Evolutionary conservation across 2,888 invertebrate genomes (phyloP).

Genomic region (Argyra leucocephala): DNA sequence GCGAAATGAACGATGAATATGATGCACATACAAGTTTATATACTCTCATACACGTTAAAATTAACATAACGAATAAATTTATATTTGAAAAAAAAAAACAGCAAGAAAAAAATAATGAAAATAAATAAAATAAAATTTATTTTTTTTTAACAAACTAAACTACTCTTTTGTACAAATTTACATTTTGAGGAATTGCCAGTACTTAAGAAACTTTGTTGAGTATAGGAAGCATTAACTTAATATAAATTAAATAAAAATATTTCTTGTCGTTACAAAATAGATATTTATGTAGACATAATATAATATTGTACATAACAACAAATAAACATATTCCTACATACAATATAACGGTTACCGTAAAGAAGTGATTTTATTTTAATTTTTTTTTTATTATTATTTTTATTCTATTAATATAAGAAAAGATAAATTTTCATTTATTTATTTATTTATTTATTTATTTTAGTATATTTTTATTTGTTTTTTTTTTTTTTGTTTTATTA

Average conservation of each 20-base stretch:
- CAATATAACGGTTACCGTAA: not conserved
- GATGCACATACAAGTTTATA: not conserved
- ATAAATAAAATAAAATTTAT: too few relatives aligned
- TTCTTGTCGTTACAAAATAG: not conserved
- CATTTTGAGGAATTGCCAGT: not conserved
- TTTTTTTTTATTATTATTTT: not conserved
- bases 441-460: not conserved
- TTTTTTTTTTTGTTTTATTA: not conserved
- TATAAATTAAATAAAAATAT: not conserved
- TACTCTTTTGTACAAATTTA: not conserved
- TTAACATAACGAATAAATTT: conserved; percentile 2
- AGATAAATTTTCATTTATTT: not conserved
- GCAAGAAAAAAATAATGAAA: too few relatives aligned
- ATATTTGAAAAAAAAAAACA: too few relatives aligned
- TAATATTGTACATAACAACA: not conserved
- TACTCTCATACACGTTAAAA: not conserved
- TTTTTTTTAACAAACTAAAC: not conserved
- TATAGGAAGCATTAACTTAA: not conserved
- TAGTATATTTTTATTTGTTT: not conserved
- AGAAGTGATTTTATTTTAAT: not conserved
- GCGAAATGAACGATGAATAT: not conserved
- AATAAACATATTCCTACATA: not conserved
- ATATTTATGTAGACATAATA: not conserved
- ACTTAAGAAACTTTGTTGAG: conserved; percentile 4
- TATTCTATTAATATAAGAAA: conserved; percentile 1